Conservation (phyloP, 1,140 invertebrate species). For the Ooceraea biroi region DNA sequence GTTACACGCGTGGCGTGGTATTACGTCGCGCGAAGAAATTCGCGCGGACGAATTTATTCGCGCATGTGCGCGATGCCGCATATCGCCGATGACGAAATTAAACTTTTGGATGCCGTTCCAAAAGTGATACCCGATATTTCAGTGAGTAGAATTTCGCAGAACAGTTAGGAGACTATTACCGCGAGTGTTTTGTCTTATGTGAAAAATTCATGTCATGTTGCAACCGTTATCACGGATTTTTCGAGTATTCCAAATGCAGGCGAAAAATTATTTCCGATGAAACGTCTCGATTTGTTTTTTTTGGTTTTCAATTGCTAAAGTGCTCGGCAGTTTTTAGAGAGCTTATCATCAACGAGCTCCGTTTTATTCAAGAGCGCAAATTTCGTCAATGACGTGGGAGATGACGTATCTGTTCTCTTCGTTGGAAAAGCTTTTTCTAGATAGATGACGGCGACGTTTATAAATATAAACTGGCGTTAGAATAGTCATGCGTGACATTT, state of each 20-base stretch:
- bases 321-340: not conserved
- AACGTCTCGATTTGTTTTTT: not conserved
- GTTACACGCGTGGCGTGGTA: not conserved
- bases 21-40: constrained; percentile 36
- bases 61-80: not conserved
- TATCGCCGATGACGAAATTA: constrained; percentile 28
- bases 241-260: not conserved
- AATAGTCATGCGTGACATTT: constrained; percentile 19
- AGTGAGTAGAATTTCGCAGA: not conserved
- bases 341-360: constrained; percentile 13
- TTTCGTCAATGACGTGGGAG: constrained; percentile 19
- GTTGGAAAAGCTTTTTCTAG: constrained; percentile 50
- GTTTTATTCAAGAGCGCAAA: constrained; percentile 26
- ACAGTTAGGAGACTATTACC: not conserved
- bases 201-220: not conserved
- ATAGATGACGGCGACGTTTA: constrained; percentile 32
- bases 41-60: constrained; percentile 11
- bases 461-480: constrained; percentile 60
- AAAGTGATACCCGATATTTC: constrained; percentile 23
- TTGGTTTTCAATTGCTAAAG: not conserved
- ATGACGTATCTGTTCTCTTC: constrained; percentile 36
- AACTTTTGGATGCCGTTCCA: constrained; percentile 15
- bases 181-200: no score
- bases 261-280: not conserved
- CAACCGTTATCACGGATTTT: not conserved